Evolutionary conservation across 2,113 vertebrate species (phyloP).

Genomic region (Mormyrus lacerda): DNA sequence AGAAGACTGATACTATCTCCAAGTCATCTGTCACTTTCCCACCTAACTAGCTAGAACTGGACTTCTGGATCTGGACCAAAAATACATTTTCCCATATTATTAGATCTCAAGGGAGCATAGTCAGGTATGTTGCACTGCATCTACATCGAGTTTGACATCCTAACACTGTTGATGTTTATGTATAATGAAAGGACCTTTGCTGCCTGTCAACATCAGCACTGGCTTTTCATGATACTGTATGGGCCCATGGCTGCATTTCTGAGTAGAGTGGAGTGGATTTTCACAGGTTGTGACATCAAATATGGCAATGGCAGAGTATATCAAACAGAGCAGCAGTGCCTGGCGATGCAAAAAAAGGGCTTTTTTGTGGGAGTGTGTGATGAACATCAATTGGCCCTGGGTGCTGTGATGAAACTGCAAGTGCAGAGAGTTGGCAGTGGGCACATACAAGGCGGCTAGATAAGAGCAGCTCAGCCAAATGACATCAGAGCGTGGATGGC

Average conservation of each 20-base stretch:
- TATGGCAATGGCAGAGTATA: background rate
- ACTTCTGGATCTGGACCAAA: background rate
- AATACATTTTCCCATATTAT: background rate
- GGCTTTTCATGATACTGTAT: background rate
- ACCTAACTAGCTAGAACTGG: background rate
- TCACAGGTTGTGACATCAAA: background rate
- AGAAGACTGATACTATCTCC: background rate
- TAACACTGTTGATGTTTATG: background rate
- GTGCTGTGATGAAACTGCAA: background rate
- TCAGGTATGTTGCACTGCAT: conserved; percentile 23
- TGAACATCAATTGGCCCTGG: background rate
- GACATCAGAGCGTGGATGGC: background rate
- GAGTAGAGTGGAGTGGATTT: background rate
- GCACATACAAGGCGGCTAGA: background rate
- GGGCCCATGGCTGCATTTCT: background rate
- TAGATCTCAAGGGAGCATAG: conserved; percentile 11
- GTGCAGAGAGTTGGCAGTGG: background rate
- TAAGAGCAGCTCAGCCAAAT: background rate
- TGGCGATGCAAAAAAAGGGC: background rate
- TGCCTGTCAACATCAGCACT: background rate
- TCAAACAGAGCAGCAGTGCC: background rate
- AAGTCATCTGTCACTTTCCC: conserved; percentile 15
- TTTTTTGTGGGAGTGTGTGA: background rate
- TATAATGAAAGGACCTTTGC: background rate
- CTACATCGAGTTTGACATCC: background rate